phyloP scores from a whole-genome alignment of 1,140 invertebrate species.

The Drosophila kurseongensis region DNA sequence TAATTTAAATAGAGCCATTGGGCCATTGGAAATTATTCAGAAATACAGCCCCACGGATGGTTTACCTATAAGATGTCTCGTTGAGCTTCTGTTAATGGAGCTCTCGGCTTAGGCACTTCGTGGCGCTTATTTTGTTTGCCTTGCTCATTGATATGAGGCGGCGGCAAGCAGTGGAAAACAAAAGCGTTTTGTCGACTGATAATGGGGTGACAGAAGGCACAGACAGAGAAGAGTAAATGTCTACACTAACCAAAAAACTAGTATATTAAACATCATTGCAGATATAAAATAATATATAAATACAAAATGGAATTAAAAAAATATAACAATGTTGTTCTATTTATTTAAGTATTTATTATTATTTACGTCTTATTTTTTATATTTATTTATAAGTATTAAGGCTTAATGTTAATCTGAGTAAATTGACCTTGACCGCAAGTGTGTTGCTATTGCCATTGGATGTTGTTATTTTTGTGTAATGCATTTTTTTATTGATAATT shows the following conservation, averaged over 20 bases:
- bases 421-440: not conserved
- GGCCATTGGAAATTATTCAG: slow-evolving; percentile 32
- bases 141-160: slow-evolving; percentile 34
- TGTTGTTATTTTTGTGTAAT: not conserved
- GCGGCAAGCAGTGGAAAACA: slow-evolving; percentile 45
- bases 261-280: not conserved
- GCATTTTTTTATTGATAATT: slow-evolving; percentile 4
- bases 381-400: not conserved
- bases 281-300: too few relatives aligned
- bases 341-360: too few relatives aligned
- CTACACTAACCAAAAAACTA: slow-evolving; percentile 16
- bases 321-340: too few relatives aligned
- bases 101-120: slow-evolving; percentile 46
- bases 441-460: not conserved
- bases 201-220: slow-evolving; percentile 55
- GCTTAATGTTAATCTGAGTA: slow-evolving; percentile 1
- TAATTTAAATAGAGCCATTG: slow-evolving; percentile 39
- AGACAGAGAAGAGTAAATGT: slow-evolving; percentile 38
- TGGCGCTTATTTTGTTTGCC: slow-evolving; percentile 47
- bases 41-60: slow-evolving; percentile 12
- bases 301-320: too few relatives aligned
- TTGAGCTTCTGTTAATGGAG: slow-evolving; percentile 49
- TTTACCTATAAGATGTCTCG: slow-evolving; percentile 29
- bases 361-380: too few relatives aligned
- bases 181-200: slow-evolving; percentile 77